Evolutionary conservation across 2,797 vertebrate genomes (phyloP).

Genomic region (Poeciliopsis infans): DNA sequence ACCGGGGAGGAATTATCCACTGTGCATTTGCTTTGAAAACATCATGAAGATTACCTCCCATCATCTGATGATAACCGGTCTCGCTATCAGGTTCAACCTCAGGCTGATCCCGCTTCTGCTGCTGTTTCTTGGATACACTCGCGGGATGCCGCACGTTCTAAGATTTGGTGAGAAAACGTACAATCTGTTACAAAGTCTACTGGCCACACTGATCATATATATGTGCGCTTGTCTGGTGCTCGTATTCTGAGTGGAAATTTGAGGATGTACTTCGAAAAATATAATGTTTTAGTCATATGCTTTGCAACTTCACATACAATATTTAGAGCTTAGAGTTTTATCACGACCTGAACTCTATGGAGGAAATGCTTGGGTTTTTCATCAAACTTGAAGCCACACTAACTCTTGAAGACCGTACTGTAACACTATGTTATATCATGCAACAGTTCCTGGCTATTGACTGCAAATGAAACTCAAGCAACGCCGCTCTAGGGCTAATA

Average conservation of each 20-base stretch:
- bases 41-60: slow-evolving; percentile 96
- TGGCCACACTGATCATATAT: slow-evolving; percentile 6
- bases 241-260: slow-evolving; percentile 4
- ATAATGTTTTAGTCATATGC: background rate
- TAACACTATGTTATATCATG: slow-evolving; percentile 13
- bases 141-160: slow-evolving; percentile 97
- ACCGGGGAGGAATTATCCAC: slow-evolving; percentile 73
- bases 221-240: slow-evolving; percentile 4
- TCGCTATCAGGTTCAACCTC: slow-evolving; percentile 91
- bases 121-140: slow-evolving; percentile 93
- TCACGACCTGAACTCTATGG: background rate
- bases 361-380: background rate
- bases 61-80: slow-evolving; percentile 87
- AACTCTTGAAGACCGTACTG: slow-evolving; percentile 33
- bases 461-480: slow-evolving; percentile 22
- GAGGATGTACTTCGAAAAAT: background rate
- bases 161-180: slow-evolving; percentile 92
- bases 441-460: slow-evolving; percentile 53
- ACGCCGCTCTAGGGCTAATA: background rate
- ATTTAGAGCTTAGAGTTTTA: background rate
- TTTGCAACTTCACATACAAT: no score
- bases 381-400: slow-evolving; percentile 17
- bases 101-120: slow-evolving; percentile 90
- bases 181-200: background rate
- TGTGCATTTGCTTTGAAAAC: slow-evolving; percentile 84